phyloP scores from a whole-genome alignment of 1,140 invertebrate genomes.

The Cepaea nemoralis region DNA sequence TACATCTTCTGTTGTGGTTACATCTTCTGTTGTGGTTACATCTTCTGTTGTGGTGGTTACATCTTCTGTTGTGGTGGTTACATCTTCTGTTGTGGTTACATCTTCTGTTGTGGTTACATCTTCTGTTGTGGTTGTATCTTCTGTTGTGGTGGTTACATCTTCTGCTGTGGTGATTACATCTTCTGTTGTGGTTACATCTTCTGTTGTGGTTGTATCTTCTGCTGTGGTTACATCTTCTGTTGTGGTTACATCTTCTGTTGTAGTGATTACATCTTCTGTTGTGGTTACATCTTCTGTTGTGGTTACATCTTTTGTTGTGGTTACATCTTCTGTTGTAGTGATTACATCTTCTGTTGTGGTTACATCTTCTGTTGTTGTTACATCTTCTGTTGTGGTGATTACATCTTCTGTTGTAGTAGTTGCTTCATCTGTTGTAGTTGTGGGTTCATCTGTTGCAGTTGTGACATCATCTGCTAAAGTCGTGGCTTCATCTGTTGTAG shows the following conservation, averaged over 20 bases:
- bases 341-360: not conserved
- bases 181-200: not conserved
- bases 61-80: no score
- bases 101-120: no score
- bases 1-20: no score
- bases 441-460: not conserved
- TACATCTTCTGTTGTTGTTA: not conserved
- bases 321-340: not conserved
- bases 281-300: not conserved
- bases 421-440: constrained; percentile 6
- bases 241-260: not conserved
- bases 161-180: no score
- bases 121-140: no score
- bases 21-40: no score
- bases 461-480: not conserved
- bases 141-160: no score
- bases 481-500: not conserved
- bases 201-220: not conserved
- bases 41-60: no score
- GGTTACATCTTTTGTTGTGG: not conserved
- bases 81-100: no score
- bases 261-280: not conserved
- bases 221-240: not conserved
- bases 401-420: not conserved
- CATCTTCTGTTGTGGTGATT: not conserved